Base-by-base conservation (phyloP, 2,113 vertebrate genomes). In the Engystomops pustulosus region DNA sequence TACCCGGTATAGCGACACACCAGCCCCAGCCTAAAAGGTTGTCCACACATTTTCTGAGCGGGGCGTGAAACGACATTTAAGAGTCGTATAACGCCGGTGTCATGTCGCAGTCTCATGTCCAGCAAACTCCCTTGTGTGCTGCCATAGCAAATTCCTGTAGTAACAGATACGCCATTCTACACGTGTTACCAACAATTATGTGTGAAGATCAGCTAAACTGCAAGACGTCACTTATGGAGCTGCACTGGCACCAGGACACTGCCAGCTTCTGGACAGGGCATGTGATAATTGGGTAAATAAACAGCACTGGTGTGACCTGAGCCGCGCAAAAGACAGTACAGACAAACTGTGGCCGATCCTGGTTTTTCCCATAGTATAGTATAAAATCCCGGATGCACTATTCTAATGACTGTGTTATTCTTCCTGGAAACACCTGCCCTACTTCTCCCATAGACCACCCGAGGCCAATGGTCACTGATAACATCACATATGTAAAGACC, bases 21-120 rank as follows among this genome's bases (percentile, higher is more conserved):
- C 79, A 58, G 80, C 41, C 34, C 51, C 65, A 44, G 80, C 80
- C 80, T 71, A 71, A 81, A 34, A 81, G 80, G 80, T 81, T 81
- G 80, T 81, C 80, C 80, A 71, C 67, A 71, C 68, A 74, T 77
- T 3, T 80, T 81, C 5, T 3, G 77, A 74, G 62, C 70, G 36
- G 67, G 9, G 27, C 18, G 72, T 81, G 80, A 58, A 81, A 38
- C 80, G 68, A 71, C 67, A 81, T 81, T 71, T 70, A 58, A 55
- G 80, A 81, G 80, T 81, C 80, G 58, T 71, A 58, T 55, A 81
- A 71, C 69, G 67, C 67, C 27, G 68, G 80, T 71, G 47, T 81
- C 80, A 72, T 72, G 80, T 81, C 67, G 55, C 80, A 71, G 47
- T 71, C 80, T 81, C 34, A 81, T 41, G 49, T 81, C 80, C 47